Base-by-base conservation (phyloP, 2,888 invertebrate genomes). In the Tiphia femorata region DNA sequence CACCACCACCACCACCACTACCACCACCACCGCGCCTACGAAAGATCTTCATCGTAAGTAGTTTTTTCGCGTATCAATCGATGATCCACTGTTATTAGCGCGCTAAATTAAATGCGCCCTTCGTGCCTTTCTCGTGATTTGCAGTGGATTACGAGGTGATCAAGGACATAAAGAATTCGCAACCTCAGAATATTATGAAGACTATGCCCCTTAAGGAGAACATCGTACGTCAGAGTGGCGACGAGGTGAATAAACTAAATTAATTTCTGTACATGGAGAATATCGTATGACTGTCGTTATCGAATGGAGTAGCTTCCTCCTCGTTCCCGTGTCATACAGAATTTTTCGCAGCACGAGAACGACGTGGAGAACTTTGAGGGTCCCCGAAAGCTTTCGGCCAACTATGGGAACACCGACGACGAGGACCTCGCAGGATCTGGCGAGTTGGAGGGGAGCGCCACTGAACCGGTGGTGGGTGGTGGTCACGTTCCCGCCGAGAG, bases 381-480 rank as follows among this genome's bases (percentile, higher is more conserved):
- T 12, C 66, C 61, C 20, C 62, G 58, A 2, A 50, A 63, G 20
- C 27, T 53, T 1, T 19, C 58, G 12, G 12, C 49, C n/a, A 48
- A 25, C 2, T 64, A 68, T 25, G 57, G 49, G 0, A 68, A 67
- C 16, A 59, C 58, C 8, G 80, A 82, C 43, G 79, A 80, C 53
- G 77, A 77, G 54, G 78, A 80, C 50, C 59, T 79, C 2, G 70
- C 71, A 4, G 81, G 81, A 19, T 83, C 83, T 3, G 82, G 82
- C 2, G 82, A 81, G 17, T 58, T 65, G 23, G 79, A 78, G 46
- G 79, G 79, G 25, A 80, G 78, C 29, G 75, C 77, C 6, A 46
- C 14, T 0, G 62, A 54, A 2, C 16, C 27, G 21, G 17, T 14
- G n/a, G 23, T 23, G 3, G 57, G 58, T 2, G 33, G 48, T 7